phyloP scores from a whole-genome alignment of 1,140 invertebrate species.

The Diorhabda elongata region DNA sequence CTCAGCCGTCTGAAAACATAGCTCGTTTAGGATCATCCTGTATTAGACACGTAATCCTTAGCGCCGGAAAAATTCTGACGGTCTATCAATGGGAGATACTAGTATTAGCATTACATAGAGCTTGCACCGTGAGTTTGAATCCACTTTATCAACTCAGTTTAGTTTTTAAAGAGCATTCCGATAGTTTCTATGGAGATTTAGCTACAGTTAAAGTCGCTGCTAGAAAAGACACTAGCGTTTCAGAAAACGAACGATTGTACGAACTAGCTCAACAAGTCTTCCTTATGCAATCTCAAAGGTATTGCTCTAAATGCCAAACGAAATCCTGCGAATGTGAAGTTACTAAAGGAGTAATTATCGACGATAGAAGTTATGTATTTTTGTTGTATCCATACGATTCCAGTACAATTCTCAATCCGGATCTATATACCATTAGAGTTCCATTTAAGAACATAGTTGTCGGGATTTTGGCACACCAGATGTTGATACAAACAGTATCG shows the following conservation, averaged over 20 bases:
- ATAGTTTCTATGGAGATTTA: constrained; percentile 89
- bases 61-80: constrained; percentile 74
- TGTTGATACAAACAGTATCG: constrained; percentile 85
- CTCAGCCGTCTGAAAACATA: constrained; percentile 80
- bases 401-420: constrained; percentile 66
- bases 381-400: constrained; percentile 78
- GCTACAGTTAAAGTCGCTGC: constrained; percentile 92
- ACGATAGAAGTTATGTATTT: constrained; percentile 85
- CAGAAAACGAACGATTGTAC: constrained; percentile 75
- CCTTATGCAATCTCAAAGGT: constrained; percentile 54
- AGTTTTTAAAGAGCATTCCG: constrained; percentile 82
- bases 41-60: constrained; percentile 81
- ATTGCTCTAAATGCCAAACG: constrained; percentile 37
- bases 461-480: constrained; percentile 84
- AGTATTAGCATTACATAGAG: constrained; percentile 71
- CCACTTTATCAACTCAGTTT: constrained; percentile 80
- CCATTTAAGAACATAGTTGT: constrained; percentile 82
- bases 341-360: constrained; percentile 51
- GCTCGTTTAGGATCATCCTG: constrained; percentile 89
- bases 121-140: constrained; percentile 76
- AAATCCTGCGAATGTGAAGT: constrained; percentile 39
- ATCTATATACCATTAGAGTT: constrained; percentile 75
- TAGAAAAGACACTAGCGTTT: constrained; percentile 73
- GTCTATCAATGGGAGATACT: constrained; percentile 81
- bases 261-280: constrained; percentile 83